Base-by-base conservation (phyloP, 2,888 invertebrate species). In the Thysanoteuthis rhombus region DNA sequence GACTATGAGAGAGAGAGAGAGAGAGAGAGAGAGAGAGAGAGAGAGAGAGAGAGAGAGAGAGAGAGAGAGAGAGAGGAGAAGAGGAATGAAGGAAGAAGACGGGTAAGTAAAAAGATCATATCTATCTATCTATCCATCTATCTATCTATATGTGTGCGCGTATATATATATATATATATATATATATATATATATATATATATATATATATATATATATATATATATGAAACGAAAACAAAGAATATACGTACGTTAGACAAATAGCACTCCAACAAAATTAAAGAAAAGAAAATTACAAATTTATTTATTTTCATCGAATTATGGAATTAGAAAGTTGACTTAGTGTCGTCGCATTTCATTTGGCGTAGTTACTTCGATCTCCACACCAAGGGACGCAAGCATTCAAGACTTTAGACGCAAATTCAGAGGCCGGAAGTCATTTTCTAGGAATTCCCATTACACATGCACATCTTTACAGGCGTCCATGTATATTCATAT, bases 161-260 rank as follows among this genome's bases (percentile, higher is more conserved):
- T 38, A 38, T 39, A 38, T 90, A 38, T 90, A 38, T 90, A 38
- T 90, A 28, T 90, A 38, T 90, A 38, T 90, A 38, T 90, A 38
- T 39, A 38, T 90, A 38, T 39, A 38, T 90, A 38, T 90, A 90
- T 90, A 90, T 90, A 90, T 90, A 90, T 90, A 38, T 90, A 90
- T 90, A 90, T 38, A 4, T 38, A 38, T 90, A 38, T 90, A 38
- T 90, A 16, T 90, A 38, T 90, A 1, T 90, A 16, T 90, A 19
- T 90, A 6, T 39, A 6, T 28, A 19, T 90, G 25, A 19, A 32
- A 38, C 3, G 25, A 90, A 38, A 19, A 6, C 5, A 10, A 40
- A 19, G 40, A 32, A 90, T 39, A 75, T 75, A 12, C 32, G 32
- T 1, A n/a, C 16, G 75, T n/a, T n/a, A 75, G 75, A 75, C 32